phyloP scores from a whole-genome alignment of 2,888 invertebrate species.

The Ophion ellenae region DNA sequence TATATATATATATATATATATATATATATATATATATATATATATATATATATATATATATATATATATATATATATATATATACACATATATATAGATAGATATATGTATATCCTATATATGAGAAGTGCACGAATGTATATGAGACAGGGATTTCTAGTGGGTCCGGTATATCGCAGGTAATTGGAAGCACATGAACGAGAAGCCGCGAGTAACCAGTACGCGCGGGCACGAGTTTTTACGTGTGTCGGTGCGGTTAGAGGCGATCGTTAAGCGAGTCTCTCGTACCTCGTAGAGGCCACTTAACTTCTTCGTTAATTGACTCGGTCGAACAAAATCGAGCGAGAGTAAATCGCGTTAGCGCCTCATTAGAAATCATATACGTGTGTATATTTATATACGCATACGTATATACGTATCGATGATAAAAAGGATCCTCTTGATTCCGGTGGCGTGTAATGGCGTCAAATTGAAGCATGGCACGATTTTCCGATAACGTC shows the following conservation, averaged over 20 bases:
- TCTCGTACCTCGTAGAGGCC: slow-evolving; percentile 49
- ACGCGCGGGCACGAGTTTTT: background rate
- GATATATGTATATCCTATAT: background rate
- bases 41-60: background rate
- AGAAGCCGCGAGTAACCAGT: slow-evolving; percentile 32
- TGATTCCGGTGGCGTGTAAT: slow-evolving; percentile 5
- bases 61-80: no score
- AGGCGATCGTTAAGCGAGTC: slow-evolving; percentile 63
- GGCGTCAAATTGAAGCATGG: slow-evolving; percentile 15
- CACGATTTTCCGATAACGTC: slow-evolving; percentile 30
- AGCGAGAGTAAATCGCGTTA: slow-evolving; percentile 51
- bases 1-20: no score
- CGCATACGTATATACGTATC: no score
- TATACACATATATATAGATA: no score
- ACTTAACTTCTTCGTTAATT: slow-evolving; percentile 66
- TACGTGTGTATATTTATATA: slow-evolving; percentile 6
- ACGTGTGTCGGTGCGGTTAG: slow-evolving; percentile 48
- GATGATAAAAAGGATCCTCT: slow-evolving; percentile 23
- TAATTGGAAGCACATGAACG: slow-evolving; percentile 66
- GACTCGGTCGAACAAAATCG: slow-evolving; percentile 61
- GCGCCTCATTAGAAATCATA: slow-evolving; percentile 64
- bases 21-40: no score
- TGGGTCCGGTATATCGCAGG: slow-evolving; percentile 62
- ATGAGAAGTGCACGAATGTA: background rate
- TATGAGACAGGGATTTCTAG: slow-evolving; percentile 14